These are phyloP conservation scores for Flexamia atlantica DNA, from an alignment of 2,888 invertebrate species.

Conservation along the genomic window DNA sequence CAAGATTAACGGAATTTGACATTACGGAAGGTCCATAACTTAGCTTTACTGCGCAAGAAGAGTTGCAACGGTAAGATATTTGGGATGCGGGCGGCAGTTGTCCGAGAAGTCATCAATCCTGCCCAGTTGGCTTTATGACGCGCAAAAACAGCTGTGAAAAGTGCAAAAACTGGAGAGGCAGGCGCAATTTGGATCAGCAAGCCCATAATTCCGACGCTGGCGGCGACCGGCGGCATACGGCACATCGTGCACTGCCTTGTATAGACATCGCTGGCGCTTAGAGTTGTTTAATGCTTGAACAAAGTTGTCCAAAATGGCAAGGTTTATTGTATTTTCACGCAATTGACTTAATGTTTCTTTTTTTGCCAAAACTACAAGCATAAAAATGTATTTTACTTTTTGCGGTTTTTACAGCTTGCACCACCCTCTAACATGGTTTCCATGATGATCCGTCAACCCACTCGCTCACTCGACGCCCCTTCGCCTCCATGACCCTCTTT, in stretches of 20 bases:
- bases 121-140: conserved; percentile 56
- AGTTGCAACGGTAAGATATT: conserved; percentile 43
- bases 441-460: too few relatives aligned
- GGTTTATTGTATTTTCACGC: too few relatives aligned
- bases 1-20: background rate
- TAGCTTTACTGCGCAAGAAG: background rate
- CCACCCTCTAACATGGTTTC: too few relatives aligned
- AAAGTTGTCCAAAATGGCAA: too few relatives aligned
- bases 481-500: too few relatives aligned
- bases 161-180: conserved; percentile 46
- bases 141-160: conserved; percentile 48
- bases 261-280: too few relatives aligned
- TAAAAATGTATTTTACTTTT: too few relatives aligned
- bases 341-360: too few relatives aligned
- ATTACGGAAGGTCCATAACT: background rate
- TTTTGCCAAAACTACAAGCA: too few relatives aligned
- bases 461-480: too few relatives aligned
- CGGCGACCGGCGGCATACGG: conserved; percentile 39
- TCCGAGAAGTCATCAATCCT: conserved; percentile 55
- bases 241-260: background rate
- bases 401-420: too few relatives aligned
- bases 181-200: conserved; percentile 36
- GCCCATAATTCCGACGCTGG: conserved; percentile 37
- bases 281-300: too few relatives aligned
- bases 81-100: conserved; percentile 33